Evolutionary conservation across 2,888 invertebrate species (phyloP), one percentile per base, ranked within the genome.

Genomic region (Cistogaster globosa): DNA sequence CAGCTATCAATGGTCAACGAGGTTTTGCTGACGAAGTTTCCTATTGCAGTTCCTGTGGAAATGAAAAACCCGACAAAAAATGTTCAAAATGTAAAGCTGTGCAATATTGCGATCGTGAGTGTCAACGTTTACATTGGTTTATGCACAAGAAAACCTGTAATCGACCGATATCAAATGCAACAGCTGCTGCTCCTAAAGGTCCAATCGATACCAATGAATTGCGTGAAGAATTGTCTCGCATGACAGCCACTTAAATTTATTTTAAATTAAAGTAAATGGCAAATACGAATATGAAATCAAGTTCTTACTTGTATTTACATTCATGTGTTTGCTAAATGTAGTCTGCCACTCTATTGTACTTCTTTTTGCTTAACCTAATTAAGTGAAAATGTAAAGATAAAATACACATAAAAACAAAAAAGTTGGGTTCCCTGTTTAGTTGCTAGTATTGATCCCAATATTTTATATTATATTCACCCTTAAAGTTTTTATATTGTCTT

Each of bases 71-170:
- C 0, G 95, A 95, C 9, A 98, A 98, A 91, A 97, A 98, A 92
- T 99, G 99, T 92, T 96, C 98, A 12, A 97, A 97, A 91, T 99
- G 99, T 93, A 98, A 97, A 94, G 94, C 95, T 79, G 97, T 97
- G 71, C 96, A 97, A 91, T 99, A 99, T 91, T 99, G 99, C 93
- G 97, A 98, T 92, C 94, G 97, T 83, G 96, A 97, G 90, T 99
- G 99, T 91, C 99, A 99, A 92, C 95, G 97, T 87, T 93, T 98
- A 63, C 98, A 97, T 91, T 97, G 97, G 97, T 97, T 96, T 90
- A 95, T 97, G 89, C 97, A 98, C 92, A 97, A 97, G 93, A 97
- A 97, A 90, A 95, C 95, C 51, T 98, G 97, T 90, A 94, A 95
- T 81, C 93, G 96, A 86, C 94, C 96, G 84, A 92, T 93, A 0